A percentile compares a stretch with the other conserved stretches of the same genome.
Conservation (phyloP, 2,113 vertebrate species). For the Columba livia region DNA sequence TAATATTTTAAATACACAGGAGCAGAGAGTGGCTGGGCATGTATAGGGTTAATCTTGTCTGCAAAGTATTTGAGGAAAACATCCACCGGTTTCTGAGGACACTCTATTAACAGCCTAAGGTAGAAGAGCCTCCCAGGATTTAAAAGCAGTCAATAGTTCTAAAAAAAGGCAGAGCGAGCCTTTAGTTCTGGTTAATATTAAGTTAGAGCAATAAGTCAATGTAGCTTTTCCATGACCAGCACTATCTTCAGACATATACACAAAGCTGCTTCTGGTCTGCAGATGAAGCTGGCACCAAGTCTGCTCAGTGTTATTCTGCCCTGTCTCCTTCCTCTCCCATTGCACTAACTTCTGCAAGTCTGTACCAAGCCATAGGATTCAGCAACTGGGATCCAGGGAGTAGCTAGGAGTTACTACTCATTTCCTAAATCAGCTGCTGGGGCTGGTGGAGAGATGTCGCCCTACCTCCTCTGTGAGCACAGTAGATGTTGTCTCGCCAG, state of each 20-base stretch:
- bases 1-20: neutral
- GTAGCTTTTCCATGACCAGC: neutral
- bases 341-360: neutral
- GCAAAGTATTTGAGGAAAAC: conserved; percentile 30
- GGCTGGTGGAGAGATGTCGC: neutral
- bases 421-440: neutral
- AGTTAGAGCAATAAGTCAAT: neutral
- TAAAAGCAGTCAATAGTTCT: conserved; percentile 35
- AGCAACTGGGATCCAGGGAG: neutral
- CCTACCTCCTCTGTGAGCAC: neutral
- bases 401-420: neutral
- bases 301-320: neutral
- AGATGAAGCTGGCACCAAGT: neutral
- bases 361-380: neutral
- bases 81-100: neutral
- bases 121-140: conserved; percentile 6
- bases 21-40: neutral
- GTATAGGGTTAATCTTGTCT: neutral
- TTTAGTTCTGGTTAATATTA: neutral
- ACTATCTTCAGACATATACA: neutral
- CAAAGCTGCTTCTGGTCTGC: neutral
- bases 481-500: neutral
- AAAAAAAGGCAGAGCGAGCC: neutral
- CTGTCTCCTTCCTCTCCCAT: neutral
- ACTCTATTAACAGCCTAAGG: neutral